Conservation (phyloP, 2,797 vertebrate species). For the Brachymystax lenok region DNA sequence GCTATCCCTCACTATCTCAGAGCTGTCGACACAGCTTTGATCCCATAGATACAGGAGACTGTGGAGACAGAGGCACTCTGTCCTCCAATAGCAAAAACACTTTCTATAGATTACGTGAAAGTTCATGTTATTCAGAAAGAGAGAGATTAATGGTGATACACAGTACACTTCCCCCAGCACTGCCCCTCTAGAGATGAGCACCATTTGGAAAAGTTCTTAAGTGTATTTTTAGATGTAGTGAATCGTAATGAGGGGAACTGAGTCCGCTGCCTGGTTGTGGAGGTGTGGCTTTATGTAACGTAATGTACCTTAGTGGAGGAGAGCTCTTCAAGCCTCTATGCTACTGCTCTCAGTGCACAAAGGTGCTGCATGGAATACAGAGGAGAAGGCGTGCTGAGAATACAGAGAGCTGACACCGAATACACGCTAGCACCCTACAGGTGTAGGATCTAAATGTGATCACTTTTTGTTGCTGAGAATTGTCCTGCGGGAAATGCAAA, state of each 20-base stretch:
- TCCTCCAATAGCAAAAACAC: background rate
- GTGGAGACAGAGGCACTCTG: background rate
- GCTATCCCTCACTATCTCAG: conserved; percentile 8
- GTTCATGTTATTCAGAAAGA: conserved; percentile 29
- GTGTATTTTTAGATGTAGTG: conserved; percentile 62
- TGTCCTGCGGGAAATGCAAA: no score
- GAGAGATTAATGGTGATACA: conserved; percentile 29
- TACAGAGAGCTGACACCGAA: conserved; percentile 24
- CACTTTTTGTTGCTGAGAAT: no score
- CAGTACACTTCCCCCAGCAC: conserved; percentile 26
- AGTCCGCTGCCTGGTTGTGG: conserved; percentile 32
- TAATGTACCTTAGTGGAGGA: conserved; percentile 45
- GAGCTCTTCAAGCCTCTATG: conserved; percentile 40
- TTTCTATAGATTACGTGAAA: background rate
- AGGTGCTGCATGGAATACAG: conserved; percentile 41
- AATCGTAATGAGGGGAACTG: conserved; percentile 64
- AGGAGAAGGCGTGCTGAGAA: conserved; percentile 39
- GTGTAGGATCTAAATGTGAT: no score
- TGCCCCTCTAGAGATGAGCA: conserved; percentile 50
- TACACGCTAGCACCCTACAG: background rate
- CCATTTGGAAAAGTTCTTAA: conserved; percentile 58
- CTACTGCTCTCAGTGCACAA: conserved; percentile 28
- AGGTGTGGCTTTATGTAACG: conserved; percentile 61
- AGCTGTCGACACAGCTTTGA: conserved; percentile 39
- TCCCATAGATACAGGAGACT: background rate